phyloP scores from a whole-genome alignment of 1,140 invertebrate species.

The Callitettix versicolor region DNA sequence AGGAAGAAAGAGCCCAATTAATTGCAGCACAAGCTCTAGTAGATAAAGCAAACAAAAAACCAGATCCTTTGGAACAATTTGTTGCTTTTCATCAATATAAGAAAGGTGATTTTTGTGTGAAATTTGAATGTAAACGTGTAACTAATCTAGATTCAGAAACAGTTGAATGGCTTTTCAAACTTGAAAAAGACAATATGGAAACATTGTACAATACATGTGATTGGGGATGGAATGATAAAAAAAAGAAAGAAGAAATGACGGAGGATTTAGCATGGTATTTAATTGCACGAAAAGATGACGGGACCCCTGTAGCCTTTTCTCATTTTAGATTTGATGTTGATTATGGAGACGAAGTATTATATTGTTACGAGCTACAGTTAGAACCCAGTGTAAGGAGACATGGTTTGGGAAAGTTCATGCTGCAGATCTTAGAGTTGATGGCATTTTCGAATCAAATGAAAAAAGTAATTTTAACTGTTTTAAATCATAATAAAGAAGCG shows the following conservation, averaged over 20 bases:
- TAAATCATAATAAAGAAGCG: conserved; percentile 60
- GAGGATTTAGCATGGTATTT: conserved; percentile 61
- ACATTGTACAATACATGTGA: conserved; percentile 50
- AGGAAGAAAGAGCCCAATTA: too few species aligned
- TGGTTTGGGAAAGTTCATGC: conserved; percentile 70
- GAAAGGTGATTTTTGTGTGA: too few species aligned
- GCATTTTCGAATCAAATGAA: conserved; percentile 57
- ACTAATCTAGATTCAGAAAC: too few species aligned
- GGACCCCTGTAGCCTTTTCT: conserved; percentile 51
- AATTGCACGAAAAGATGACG: conserved; percentile 41
- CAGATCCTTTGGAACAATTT: too few species aligned
- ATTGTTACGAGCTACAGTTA: conserved; percentile 80
- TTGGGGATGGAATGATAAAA: conserved; percentile 61
- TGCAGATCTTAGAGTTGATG: conserved; percentile 64
- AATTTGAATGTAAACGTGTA: too few species aligned
- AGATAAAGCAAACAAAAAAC: too few species aligned
- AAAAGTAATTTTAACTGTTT: conserved; percentile 71
- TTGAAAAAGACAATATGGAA: conserved; percentile 50
- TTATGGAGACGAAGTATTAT: conserved; percentile 60
- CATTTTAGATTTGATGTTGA: conserved; percentile 79
- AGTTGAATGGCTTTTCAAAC: conserved; percentile 40
- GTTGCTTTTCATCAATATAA: too few species aligned
- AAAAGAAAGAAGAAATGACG: conserved; percentile 58
- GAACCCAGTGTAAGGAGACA: conserved; percentile 48
- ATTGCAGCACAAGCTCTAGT: too few species aligned